Base-by-base conservation (phyloP, 2,113 vertebrate species). In the Butorides virescens region DNA sequence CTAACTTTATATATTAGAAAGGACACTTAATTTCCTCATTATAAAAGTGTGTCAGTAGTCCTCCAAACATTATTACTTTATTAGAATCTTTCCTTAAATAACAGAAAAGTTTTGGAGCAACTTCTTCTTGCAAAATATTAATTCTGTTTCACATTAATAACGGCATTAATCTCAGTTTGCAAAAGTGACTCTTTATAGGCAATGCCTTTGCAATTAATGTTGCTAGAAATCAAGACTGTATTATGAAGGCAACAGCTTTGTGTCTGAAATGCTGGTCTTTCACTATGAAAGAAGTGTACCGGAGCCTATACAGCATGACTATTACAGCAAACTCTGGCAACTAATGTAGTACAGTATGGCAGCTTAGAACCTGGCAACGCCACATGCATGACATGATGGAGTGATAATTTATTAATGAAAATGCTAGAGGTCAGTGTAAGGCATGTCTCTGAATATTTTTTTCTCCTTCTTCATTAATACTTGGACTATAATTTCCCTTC, bases 141-240 rank as follows among this genome's bases (percentile, higher is more conserved):
- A 55, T 32, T 16, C 10, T 47, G 4, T 52, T 97, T 91, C 18
- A 7, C 16, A 65, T 50, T 52, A 52, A 9, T 37, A 78, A 39
- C 15, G 61, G 17, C 29, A 76, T 27, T 84, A 63, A 76, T 56
- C 17, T 72, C 37, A 46, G 44, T 63, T 68, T 66, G 14, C 8
- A 29, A 13, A 92, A 91, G 13, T 5, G 15, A 3, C 30, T 67
- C 16, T 73, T 83, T 37, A 63, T 29, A 81, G 17, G 13, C 22
- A 62, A 46, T 75, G 46, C 7, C 34, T 86, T 80, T 12, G 25
- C 46, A 65, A 56, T 29, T 16, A 89, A 47, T 12, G 8, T 42
- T 81, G 34, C 36, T 46, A 46, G 46, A 46, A 46, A 71, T 14
- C 0, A 0, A 71, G 42, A 50, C 10, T 59, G 9, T 34, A 32